Evolutionary conservation across 2,888 invertebrate genomes (phyloP).

Genomic region (Bombyx huttoni): DNA sequence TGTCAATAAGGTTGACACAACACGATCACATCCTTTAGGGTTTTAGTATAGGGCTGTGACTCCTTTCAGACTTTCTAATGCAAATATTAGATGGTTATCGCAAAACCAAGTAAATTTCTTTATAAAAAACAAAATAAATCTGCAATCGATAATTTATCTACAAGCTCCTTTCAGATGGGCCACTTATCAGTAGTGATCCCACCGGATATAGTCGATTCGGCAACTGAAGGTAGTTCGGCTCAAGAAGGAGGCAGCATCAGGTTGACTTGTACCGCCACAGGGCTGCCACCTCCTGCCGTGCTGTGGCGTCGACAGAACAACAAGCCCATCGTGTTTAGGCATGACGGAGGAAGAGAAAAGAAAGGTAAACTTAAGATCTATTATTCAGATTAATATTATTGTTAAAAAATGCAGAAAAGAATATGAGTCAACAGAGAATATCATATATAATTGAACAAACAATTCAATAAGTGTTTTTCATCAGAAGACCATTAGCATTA

Average conservation of each 20-base stretch:
- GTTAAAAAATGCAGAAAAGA: too few relatives aligned
- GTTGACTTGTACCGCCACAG: constrained; percentile 84
- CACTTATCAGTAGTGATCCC: constrained; percentile 89
- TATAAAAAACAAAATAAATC: neutral
- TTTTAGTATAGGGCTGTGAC: too few relatives aligned
- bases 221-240: constrained; percentile 81
- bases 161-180: constrained; percentile 77
- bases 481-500: too few relatives aligned
- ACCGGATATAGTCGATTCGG: constrained; percentile 87
- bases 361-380: constrained; percentile 69
- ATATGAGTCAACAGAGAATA: too few relatives aligned
- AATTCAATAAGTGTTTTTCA: too few relatives aligned
- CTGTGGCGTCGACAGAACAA: constrained; percentile 87
- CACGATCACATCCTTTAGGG: too few relatives aligned
- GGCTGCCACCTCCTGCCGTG: constrained; percentile 84
- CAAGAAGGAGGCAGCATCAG: constrained; percentile 85
- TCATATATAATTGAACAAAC: too few relatives aligned
- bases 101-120: neutral
- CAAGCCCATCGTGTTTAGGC: constrained; percentile 81
- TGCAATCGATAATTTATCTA: neutral
- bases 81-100: too few relatives aligned
- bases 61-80: too few relatives aligned
- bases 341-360: constrained; percentile 79
- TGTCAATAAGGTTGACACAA: too few relatives aligned
- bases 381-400: too few relatives aligned